Percentiles rank a stretch among this genome's conserved stretches.
Conservation (phyloP, 2,888 invertebrate species). For the Ashinkailepas kermadecensis region DNA sequence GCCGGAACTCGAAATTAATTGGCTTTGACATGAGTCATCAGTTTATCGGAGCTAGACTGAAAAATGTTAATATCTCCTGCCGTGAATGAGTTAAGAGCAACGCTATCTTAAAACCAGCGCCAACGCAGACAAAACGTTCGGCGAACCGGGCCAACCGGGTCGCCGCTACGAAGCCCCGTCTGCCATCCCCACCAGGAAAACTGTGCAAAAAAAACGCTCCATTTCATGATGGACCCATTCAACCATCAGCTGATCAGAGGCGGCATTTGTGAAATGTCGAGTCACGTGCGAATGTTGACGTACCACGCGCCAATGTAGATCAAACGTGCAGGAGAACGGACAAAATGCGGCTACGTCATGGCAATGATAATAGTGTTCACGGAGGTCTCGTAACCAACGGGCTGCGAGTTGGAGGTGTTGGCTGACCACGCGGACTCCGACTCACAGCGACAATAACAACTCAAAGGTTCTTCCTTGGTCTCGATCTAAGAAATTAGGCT, state of each 20-base stretch:
- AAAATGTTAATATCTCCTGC: neutral
- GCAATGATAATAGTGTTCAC: neutral
- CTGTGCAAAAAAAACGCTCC: neutral
- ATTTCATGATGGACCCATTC: conserved; percentile 17
- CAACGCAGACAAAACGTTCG: neutral
- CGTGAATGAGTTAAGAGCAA: neutral
- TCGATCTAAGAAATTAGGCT: too few species aligned
- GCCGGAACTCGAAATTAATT: too few species aligned
- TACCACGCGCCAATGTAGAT: neutral
- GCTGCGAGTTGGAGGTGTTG: too few species aligned
- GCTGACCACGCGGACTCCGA: too few species aligned
- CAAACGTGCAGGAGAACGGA: neutral
- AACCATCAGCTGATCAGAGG: conserved; percentile 13
- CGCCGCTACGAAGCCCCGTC: neutral
- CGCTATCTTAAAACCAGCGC: conserved; percentile 1
- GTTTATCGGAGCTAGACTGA: too few species aligned
- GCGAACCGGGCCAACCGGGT: neutral
- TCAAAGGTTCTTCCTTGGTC: too few species aligned
- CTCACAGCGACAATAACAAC: too few species aligned
- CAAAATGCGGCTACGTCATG: neutral
- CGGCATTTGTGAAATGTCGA: neutral
- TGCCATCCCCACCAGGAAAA: neutral
- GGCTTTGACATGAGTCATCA: too few species aligned
- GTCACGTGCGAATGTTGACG: conserved; percentile 16
- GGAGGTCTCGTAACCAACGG: neutral